These are phyloP conservation scores for Lineus longissimus DNA, from an alignment of 1,140 invertebrate genomes.

Conservation along the genomic window DNA sequence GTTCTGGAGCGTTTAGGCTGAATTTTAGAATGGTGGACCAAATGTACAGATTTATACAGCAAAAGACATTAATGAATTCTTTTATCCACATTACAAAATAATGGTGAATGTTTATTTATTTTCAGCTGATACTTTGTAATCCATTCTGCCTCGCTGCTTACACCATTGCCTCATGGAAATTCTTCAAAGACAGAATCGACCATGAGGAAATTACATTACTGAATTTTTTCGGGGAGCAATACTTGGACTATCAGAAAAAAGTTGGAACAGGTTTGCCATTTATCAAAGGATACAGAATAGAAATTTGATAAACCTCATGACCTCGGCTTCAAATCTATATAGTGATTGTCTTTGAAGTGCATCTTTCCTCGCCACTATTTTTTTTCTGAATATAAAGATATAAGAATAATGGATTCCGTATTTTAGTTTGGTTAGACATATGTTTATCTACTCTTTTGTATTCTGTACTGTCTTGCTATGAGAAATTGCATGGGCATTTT, in stretches of 20 bases:
- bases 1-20: neutral
- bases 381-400: no score
- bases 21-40: neutral
- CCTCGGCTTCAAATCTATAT: no score
- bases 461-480: no score
- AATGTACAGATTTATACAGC: neutral
- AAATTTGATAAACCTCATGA: slow-evolving; percentile 33
- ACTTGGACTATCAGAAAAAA: slow-evolving; percentile 79
- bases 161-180: slow-evolving; percentile 73
- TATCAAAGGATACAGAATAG: slow-evolving; percentile 65
- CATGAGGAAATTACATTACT: slow-evolving; percentile 90
- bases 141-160: slow-evolving; percentile 85
- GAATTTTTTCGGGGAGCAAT: slow-evolving; percentile 88
- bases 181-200: slow-evolving; percentile 81
- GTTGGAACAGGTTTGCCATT: slow-evolving; percentile 90
- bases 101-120: slow-evolving; percentile 27
- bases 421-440: no score
- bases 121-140: slow-evolving; percentile 82
- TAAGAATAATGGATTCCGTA: no score
- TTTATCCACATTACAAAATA: neutral
- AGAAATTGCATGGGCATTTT: no score
- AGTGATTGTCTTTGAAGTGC: no score
- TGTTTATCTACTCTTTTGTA: no score
- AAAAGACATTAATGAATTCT: neutral
- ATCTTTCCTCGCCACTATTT: no score